Conservation (phyloP, 2,113 vertebrate genomes). For the Pachycephala philippinensis region DNA sequence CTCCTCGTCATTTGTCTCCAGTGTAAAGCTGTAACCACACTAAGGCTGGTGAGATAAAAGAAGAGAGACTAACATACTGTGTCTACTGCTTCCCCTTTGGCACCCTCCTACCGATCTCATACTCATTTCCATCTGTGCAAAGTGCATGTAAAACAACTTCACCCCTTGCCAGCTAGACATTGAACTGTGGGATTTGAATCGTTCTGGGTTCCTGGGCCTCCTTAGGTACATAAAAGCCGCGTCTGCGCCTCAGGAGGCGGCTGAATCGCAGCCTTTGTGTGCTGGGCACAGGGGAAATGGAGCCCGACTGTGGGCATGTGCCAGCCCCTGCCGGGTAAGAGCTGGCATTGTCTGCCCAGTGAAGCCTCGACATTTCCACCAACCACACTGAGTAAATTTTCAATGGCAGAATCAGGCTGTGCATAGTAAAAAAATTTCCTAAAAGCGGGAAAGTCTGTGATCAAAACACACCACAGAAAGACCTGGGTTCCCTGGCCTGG, state of each 20-base stretch:
- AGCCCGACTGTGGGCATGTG: neutral
- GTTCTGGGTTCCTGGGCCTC: neutral
- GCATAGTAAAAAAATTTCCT: neutral
- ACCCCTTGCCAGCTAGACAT: neutral
- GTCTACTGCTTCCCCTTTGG: neutral
- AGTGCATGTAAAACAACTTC: slow-evolving; percentile 42
- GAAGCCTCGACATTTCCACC: neutral
- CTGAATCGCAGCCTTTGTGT: neutral
- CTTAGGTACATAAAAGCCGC: neutral
- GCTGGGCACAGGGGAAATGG: neutral
- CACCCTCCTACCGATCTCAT: neutral
- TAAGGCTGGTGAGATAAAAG: neutral
- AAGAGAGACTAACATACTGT: neutral
- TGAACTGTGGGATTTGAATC: neutral
- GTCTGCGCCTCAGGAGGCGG: neutral
- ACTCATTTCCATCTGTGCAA: slow-evolving; percentile 35
- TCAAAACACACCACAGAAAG: neutral
- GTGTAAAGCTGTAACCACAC: neutral
- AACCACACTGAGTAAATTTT: neutral
- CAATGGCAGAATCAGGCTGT: neutral
- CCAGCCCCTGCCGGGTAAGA: neutral
- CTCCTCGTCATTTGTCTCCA: neutral
- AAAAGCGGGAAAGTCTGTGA: neutral
- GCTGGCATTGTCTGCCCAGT: neutral
- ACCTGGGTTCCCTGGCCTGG: neutral